Evolutionary conservation across 37 sponge, comb jelly and placozoan genomes (phyloP).

Genomic region (Aplysina aerophoba): DNA sequence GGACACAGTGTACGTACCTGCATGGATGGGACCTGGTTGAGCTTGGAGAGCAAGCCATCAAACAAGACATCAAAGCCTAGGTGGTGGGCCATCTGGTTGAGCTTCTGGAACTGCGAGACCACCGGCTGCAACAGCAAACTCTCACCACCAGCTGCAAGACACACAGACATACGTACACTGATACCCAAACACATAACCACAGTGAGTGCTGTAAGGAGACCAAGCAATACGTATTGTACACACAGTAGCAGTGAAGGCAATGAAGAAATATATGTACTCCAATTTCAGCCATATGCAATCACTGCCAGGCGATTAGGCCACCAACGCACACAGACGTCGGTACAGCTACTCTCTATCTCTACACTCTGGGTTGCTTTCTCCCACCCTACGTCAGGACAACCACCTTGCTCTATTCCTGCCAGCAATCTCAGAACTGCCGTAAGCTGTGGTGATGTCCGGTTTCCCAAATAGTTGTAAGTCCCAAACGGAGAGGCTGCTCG

Average conservation of each 20-base stretch:
- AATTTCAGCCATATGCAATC: no score
- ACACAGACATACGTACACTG: background rate
- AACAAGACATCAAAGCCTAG: conserved; percentile 86
- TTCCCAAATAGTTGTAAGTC: conserved; percentile 61
- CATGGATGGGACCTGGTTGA: conserved; percentile 59
- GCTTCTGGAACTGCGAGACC: conserved; percentile 37
- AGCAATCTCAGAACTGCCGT: conserved; percentile 60
- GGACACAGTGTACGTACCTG: conserved; percentile 30
- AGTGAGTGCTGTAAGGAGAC: no score
- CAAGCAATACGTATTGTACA: no score
- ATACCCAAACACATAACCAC: no score
- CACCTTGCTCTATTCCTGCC: conserved; percentile 46
- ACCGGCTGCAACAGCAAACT: conserved; percentile 18
- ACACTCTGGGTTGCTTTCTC: no score
- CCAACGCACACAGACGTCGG: background rate
- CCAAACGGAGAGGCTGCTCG: conserved; percentile 53
- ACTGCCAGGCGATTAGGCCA: no score
- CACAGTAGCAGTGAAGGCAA: no score
- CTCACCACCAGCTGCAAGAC: conserved; percentile 52
- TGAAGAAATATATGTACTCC: no score
- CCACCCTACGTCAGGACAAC: no score
- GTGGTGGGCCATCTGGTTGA: conserved; percentile 67
- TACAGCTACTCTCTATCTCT: background rate
- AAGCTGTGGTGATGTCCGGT: conserved; percentile 59
- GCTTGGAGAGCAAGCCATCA: conserved; percentile 54